Evolutionary conservation across 2,888 invertebrate genomes (phyloP), one percentile per base, ranked within the genome.

Genomic region (Dryomyza anilis): DNA sequence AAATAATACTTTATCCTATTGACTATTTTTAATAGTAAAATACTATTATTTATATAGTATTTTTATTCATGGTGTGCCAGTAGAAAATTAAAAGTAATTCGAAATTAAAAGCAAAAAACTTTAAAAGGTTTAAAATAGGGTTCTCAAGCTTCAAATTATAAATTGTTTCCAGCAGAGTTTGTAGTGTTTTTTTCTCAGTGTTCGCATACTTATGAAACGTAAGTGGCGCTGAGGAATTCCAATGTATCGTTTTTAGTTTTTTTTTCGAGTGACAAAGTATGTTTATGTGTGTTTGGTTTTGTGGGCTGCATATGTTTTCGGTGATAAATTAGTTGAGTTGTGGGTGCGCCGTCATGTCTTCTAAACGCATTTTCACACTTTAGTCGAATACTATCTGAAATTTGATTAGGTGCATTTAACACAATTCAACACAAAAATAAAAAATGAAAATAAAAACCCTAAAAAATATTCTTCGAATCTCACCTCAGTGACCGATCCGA

Each of bases 301-400:
- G 79, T 81, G 81, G 82, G 81, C 73, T 74, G 82, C 81, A 82
- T 81, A 75, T 81, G 82, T 81, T 81, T 82, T 77, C 73, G 73
- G 78, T 81, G 80, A 81, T 81, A 81, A 81, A 81, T 81, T 80
- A 81, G 69, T n/a, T 57, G 69, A 72, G 76, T 78, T 79, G 76
- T 78, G 78, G 74, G 74, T 73, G 74, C 73, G 74, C 73, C 73
- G 75, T 77, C 76, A 73, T 77, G 80, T 79, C 76, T 73, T 66
- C 69, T 66, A 67, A 70, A 72, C 73, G 75, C 73, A 79, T 80
- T 81, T 81, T 80, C 81, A 80, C 80, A 80, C 80, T 81, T 80
- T 62, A 33, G 46, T 59, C 59, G 21, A n/a, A 10, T 19, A n/a
- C 12, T 33, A 29, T 55, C 10, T n/a, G 39, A 30, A 55, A 55